Evolutionary conservation across 2,797 vertebrate species (phyloP).

Genomic region (Peromyscus attwateri): DNA sequence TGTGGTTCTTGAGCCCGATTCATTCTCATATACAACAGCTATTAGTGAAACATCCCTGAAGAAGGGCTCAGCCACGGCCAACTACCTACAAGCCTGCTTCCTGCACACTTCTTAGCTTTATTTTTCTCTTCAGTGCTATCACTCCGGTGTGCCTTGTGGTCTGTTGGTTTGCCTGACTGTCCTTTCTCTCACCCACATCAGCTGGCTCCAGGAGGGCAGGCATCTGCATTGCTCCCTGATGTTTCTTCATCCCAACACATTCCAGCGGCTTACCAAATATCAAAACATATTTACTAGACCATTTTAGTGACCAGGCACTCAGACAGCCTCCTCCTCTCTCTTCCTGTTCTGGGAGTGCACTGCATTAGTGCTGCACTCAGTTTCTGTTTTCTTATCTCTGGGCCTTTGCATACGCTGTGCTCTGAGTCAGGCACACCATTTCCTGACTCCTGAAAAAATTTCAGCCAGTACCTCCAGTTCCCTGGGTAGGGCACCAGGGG

Average conservation of each 20-base stretch:
- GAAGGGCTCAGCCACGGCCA: neutral
- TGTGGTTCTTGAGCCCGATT: neutral
- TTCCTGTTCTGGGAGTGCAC: neutral
- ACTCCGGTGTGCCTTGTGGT: no score
- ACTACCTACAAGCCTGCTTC: neutral
- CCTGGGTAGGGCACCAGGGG: neutral
- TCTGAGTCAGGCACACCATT: neutral
- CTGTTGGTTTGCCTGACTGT: no score
- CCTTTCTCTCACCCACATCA: neutral
- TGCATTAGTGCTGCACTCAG: neutral
- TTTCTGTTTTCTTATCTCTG: neutral
- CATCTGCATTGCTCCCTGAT: neutral
- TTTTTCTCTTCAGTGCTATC: neutral
- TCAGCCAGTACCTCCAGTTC: neutral
- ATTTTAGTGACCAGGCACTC: neutral
- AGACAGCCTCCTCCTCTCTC: neutral
- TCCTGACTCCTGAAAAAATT: neutral
- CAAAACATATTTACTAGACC: neutral
- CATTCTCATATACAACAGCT: neutral
- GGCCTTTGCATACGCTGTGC: neutral
- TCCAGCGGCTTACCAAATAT: neutral
- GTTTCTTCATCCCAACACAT: no score
- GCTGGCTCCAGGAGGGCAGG: neutral
- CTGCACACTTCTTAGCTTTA: neutral
- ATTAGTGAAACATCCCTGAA: neutral